Evolutionary conservation across 2,797 vertebrate genomes (phyloP), one percentile per base, ranked within the genome.

Genomic region (Eremophila alpestris): DNA sequence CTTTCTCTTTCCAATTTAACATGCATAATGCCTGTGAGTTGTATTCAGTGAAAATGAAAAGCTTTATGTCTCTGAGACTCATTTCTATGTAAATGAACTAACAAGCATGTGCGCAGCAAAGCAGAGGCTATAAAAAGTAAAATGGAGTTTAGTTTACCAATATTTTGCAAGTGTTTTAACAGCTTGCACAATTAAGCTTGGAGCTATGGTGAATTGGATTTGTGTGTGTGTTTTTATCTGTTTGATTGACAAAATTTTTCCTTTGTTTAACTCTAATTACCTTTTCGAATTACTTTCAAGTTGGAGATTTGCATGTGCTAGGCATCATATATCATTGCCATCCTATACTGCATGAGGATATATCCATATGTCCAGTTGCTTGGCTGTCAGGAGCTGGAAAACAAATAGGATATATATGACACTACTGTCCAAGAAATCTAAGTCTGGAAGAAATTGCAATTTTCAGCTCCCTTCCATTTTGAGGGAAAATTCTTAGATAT

Each of bases 21-120:
- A 87, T 86, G 83, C 83, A 95, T 89, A 93, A 95, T 86, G 83
- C 73, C 91, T 91, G 58, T 76, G 87, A 96, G 94, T 87, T 86
- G 65, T 81, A 93, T 93, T 93, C 93, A 94, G 87, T 77, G 92
- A 91, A 96, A 96, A 95, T 89, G 91, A 95, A 92, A 94, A 95
- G 86, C 90, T 95, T 95, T 91, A 96, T 9, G 13, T 96, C 78
- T 95, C 78, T 74, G 83, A 93, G 90, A 59, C 84, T 96, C 89
- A 94, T 96, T 96, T 95, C 85, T 89, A 96, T 96, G 96, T 91
- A 96, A 97, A 97, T 97, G 90, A 96, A 41, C 93, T 90, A 91
- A 90, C 83, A 95, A 95, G 75, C 32, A 5, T 90, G 90, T 96
- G 82, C 73, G 87, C 32, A 90, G 80, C 64, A 93, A 88, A 96